phyloP scores from a whole-genome alignment of 1,140 invertebrate genomes.

The Brachionus koreanus region DNA sequence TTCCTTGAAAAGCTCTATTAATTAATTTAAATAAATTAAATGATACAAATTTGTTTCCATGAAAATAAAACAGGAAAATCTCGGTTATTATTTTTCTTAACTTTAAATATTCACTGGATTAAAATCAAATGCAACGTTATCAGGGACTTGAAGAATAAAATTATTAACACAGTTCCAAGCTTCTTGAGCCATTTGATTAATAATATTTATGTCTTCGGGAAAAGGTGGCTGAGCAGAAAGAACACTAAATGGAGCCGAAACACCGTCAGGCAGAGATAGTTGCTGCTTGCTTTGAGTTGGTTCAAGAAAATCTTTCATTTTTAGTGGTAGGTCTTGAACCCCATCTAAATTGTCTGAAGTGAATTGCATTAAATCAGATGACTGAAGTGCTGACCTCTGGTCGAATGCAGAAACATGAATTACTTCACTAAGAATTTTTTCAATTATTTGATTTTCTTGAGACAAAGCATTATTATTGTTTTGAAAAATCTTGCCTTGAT shows the following conservation, averaged over 20 bases:
- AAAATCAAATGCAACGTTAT: slow-evolving; percentile 42
- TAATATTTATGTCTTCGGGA: slow-evolving; percentile 20
- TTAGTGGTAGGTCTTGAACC: neutral
- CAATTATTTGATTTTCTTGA: slow-evolving; percentile 18
- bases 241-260: slow-evolving; percentile 31
- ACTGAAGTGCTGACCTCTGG: neutral
- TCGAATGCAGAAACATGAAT: slow-evolving; percentile 33
- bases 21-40: neutral
- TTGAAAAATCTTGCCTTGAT: neutral
- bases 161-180: slow-evolving; percentile 6
- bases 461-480: neutral
- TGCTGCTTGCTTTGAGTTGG: neutral
- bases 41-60: neutral
- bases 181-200: slow-evolving; percentile 19
- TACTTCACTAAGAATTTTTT: slow-evolving; percentile 36
- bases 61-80: neutral
- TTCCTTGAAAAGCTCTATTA: neutral
- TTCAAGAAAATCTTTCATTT: slow-evolving; percentile 33
- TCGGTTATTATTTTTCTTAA: neutral
- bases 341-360: neutral
- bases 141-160: neutral
- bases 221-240: slow-evolving; percentile 26
- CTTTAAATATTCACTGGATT: slow-evolving; percentile 23
- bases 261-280: slow-evolving; percentile 16
- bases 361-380: neutral